Evolutionary conservation across 2,888 invertebrate genomes (phyloP), one percentile per base, ranked within the genome.

Genomic region (Protodeltote pygarga): DNA sequence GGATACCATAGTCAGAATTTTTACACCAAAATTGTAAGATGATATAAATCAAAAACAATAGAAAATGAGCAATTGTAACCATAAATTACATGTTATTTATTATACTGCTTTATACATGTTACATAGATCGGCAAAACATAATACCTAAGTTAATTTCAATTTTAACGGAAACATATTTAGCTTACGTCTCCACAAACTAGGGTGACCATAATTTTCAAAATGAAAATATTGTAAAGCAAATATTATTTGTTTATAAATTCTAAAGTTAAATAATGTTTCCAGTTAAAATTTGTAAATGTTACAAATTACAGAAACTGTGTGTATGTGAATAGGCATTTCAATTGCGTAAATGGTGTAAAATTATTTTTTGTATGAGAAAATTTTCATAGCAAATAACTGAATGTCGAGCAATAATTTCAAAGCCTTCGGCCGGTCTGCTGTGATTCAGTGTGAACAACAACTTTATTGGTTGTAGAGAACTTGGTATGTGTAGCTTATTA

Each of bases 341-440:
- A 42, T 54, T 33, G 62, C 40, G 48, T 51, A 47, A 37, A 39
- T 62, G 60, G 53, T 64, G 47, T 55, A 42, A 58, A 67, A 54
- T 49, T 67, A 57, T 52, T 67, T 68, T 58, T 71, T 65, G 67
- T 68, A 63, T 66, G 59, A 42, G 57, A 58, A 58, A 64, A 58
- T 65, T 61, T 55, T 54, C 58, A 60, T 72, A 67, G 71, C 70
- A 64, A 77, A 67, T 74, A 75, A 76, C 49, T 70, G 38, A 79
- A 80, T 70, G 66, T 74, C 53, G 61, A 89, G 88, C 89, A 89
- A 89, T 89, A 89, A 83, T 82, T 80, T 79, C 54, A 59, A 74
- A 76, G 86, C 85, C 85, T 87, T 85, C 48, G 67, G 83, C 82
- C 84, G 87, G 86, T 83, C 87, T 83, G 85, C 57, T 54, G 63